Evolutionary conservation across 2,888 invertebrate genomes (phyloP).

Genomic region (Dynastes maya): DNA sequence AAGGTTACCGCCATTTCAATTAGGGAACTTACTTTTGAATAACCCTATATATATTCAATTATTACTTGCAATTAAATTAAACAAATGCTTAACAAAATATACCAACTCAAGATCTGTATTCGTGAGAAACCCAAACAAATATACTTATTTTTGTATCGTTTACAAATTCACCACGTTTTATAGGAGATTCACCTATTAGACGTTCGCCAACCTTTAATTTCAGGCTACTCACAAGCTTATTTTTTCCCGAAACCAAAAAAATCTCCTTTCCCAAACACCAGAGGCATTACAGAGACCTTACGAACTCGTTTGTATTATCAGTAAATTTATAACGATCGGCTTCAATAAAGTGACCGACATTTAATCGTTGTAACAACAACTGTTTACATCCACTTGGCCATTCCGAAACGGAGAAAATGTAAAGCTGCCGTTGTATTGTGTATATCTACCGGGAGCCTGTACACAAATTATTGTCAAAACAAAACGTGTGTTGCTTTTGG

Average conservation of each 20-base stretch:
- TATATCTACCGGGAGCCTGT: neutral
- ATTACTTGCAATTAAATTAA: too few relatives aligned
- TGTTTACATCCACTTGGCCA: slow-evolving; percentile 10
- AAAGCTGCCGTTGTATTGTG: neutral
- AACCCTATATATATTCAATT: too few relatives aligned
- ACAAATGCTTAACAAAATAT: too few relatives aligned
- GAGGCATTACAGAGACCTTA: neutral
- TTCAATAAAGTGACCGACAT: slow-evolving; percentile 21
- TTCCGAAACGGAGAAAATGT: neutral
- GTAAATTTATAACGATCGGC: slow-evolving; percentile 1
- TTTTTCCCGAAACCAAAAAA: slow-evolving; percentile 1
- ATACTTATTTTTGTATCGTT: slow-evolving; percentile 3
- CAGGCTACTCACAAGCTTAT: neutral
- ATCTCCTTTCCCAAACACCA: neutral
- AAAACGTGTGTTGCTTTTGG: neutral
- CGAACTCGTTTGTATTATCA: slow-evolving; percentile 8
- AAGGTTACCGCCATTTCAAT: too few relatives aligned
- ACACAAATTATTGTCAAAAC: slow-evolving; percentile 28
- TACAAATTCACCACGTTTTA: slow-evolving; percentile 11
- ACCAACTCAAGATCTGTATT: too few relatives aligned
- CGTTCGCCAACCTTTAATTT: slow-evolving; percentile 12
- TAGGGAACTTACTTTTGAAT: too few relatives aligned
- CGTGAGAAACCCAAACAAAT: too few relatives aligned
- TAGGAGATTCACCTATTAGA: slow-evolving; percentile 1
- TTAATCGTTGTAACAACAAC: slow-evolving; percentile 4